A percentile compares a stretch with the other conserved stretches of the same genome.
Conservation (phyloP, 64 coral and sea anemone species). For the Porites australiensis region DNA sequence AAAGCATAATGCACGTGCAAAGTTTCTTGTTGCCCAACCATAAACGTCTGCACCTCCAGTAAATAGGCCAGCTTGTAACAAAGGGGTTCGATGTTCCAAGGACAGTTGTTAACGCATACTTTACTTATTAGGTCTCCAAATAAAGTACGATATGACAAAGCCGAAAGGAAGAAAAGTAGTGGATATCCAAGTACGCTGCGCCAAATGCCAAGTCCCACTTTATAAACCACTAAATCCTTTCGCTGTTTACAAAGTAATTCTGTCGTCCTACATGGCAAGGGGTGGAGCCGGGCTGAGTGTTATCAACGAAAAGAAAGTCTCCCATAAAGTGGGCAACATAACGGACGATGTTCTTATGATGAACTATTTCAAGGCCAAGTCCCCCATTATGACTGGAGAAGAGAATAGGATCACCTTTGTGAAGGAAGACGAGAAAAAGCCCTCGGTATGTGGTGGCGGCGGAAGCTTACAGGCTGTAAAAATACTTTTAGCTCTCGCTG, state of each 20-base stretch:
- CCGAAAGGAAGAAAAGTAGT: slow-evolving; percentile 53
- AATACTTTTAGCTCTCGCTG: background rate
- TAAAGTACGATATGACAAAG: slow-evolving; percentile 69
- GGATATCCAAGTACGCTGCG: slow-evolving; percentile 61
- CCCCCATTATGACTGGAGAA: slow-evolving; percentile 53
- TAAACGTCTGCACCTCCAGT: too few species aligned
- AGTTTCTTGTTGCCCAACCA: too few species aligned
- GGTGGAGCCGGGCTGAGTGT: slow-evolving; percentile 70
- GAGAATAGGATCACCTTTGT: slow-evolving; percentile 75
- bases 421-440: background rate
- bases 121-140: slow-evolving; percentile 56
- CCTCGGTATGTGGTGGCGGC: background rate
- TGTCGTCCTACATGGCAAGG: slow-evolving; percentile 64
- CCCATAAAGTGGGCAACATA: slow-evolving; percentile 45
- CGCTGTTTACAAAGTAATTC: slow-evolving; percentile 75
- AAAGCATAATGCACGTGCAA: too few species aligned
- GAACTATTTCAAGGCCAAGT: slow-evolving; percentile 63
- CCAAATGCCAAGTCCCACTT: slow-evolving; percentile 58
- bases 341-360: slow-evolving; percentile 20
- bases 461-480: background rate
- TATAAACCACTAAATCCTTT: slow-evolving; percentile 61
- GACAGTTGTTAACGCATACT: background rate
- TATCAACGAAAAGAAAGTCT: slow-evolving; percentile 53
- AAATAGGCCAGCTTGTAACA: too few species aligned
- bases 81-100: too few species aligned